phyloP scores from a whole-genome alignment of 1,140 invertebrate genomes.

The Meloidogyne hapla region DNA sequence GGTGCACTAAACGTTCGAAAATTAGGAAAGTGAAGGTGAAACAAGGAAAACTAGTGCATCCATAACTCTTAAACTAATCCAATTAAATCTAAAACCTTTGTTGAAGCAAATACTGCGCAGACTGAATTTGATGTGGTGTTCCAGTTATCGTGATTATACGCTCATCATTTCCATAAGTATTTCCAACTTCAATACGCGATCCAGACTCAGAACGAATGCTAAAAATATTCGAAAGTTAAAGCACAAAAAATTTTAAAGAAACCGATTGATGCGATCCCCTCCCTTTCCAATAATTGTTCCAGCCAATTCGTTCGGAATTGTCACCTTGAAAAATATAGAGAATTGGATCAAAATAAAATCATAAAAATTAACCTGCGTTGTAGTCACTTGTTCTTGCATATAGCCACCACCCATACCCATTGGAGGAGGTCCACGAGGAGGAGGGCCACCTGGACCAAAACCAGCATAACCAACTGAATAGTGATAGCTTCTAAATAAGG shows the following conservation, averaged over 20 bases:
- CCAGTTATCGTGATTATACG: conserved; percentile 46
- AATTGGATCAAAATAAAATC: not conserved
- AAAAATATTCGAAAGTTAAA: not conserved
- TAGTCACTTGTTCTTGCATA: conserved; percentile 30
- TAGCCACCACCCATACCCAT: conserved; percentile 29
- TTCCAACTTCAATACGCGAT: conserved; percentile 48
- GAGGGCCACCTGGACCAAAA: conserved; percentile 34
- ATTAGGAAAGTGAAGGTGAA: no score
- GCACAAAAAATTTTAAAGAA: not conserved
- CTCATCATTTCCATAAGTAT: conserved; percentile 37
- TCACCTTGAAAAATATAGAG: conserved; percentile 42
- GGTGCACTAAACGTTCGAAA: no score
- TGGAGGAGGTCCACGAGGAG: conserved; percentile 27
- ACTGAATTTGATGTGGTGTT: conserved; percentile 39
- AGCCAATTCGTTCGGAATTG: conserved; percentile 55
- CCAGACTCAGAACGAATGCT: conserved; percentile 52
- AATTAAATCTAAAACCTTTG: conserved; percentile 40
- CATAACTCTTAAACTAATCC: no score
- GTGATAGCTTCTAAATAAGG: not conserved
- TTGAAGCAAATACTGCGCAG: conserved; percentile 40
- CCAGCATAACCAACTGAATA: conserved; percentile 11
- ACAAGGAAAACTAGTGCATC: no score
- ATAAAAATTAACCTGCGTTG: not conserved
- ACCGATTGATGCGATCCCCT: conserved; percentile 48
- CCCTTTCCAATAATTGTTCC: conserved; percentile 55